A percentile compares a stretch with the other conserved stretches of the same genome.
Evolutionary conservation across 2,888 invertebrate genomes (phyloP).

Genomic region (Pterobdella sp.): DNA sequence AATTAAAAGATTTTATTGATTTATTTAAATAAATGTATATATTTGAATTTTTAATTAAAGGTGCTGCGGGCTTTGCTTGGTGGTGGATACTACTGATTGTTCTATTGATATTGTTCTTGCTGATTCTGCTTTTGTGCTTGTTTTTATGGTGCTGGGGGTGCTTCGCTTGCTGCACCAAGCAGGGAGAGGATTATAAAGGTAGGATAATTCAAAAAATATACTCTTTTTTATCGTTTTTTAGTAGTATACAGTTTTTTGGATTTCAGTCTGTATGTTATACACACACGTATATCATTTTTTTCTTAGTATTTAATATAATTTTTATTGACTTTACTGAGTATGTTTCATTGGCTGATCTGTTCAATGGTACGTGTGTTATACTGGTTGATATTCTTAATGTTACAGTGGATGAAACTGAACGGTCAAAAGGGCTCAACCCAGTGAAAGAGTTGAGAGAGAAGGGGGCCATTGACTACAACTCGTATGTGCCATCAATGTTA

Average conservation of each 20-base stretch:
- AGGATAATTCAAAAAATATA: too few relatives aligned
- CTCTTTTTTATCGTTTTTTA: too few relatives aligned
- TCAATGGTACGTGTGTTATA: too few relatives aligned
- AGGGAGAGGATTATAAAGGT: neutral
- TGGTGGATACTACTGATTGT: slow-evolving; percentile 1
- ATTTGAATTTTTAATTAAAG: neutral
- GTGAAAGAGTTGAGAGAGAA: neutral
- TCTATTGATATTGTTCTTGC: neutral
- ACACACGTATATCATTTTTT: too few relatives aligned
- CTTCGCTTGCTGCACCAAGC: neutral
- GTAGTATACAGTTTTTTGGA: too few relatives aligned
- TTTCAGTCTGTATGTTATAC: too few relatives aligned
- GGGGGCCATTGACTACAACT: too few relatives aligned
- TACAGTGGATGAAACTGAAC: neutral
- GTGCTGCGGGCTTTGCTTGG: neutral
- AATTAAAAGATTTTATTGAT: neutral
- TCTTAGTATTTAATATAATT: too few relatives aligned
- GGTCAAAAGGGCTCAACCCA: neutral
- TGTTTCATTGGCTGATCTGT: too few relatives aligned
- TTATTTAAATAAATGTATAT: neutral
- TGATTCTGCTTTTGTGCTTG: neutral
- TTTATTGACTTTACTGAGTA: too few relatives aligned
- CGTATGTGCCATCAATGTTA: too few relatives aligned
- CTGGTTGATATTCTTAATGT: too few relatives aligned
- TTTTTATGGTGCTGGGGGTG: neutral